Evolutionary conservation across 2,888 invertebrate species (phyloP).

Genomic region (Schrankia costaestrigalis): DNA sequence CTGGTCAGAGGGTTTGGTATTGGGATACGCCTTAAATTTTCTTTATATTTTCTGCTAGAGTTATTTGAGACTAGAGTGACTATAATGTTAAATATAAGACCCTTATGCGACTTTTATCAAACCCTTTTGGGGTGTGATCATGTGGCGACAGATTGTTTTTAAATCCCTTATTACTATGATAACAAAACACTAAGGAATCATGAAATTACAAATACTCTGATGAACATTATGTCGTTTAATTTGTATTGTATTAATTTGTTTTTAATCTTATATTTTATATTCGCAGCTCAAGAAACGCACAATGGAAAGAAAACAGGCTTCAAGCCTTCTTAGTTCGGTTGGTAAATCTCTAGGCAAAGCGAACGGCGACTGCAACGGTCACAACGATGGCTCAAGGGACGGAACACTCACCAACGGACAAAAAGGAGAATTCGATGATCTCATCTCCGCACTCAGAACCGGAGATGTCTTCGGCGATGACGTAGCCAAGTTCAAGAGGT

Average conservation of each 20-base stretch:
- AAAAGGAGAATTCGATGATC: conserved; percentile 96
- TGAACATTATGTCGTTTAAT: too few species aligned
- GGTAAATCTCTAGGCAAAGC: conserved; percentile 85
- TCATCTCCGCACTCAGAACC: conserved; percentile 95
- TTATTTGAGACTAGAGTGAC: too few species aligned
- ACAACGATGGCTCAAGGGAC: conserved; percentile 58
- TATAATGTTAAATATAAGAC: too few species aligned
- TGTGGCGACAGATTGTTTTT: not conserved
- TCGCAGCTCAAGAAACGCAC: conserved; percentile 89
- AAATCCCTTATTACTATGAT: too few species aligned
- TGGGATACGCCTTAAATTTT: not conserved
- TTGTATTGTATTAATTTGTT: not conserved
- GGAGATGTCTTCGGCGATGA: conserved; percentile 98
- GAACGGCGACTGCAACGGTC: conserved; percentile 80
- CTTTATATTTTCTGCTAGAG: too few species aligned
- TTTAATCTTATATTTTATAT: conserved; percentile 1
- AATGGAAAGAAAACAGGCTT: conserved; percentile 89
- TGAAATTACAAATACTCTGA: too few species aligned
- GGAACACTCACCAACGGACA: conserved; percentile 67
- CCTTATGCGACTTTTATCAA: too few species aligned
- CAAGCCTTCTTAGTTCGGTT: conserved; percentile 88
- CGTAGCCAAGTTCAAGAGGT: conserved; percentile 90
- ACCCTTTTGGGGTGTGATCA: not conserved
- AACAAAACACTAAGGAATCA: too few species aligned
- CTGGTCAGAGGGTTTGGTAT: not conserved